Base-by-base conservation (phyloP, 2,888 invertebrate species). In the Acrobasis repandana region DNA sequence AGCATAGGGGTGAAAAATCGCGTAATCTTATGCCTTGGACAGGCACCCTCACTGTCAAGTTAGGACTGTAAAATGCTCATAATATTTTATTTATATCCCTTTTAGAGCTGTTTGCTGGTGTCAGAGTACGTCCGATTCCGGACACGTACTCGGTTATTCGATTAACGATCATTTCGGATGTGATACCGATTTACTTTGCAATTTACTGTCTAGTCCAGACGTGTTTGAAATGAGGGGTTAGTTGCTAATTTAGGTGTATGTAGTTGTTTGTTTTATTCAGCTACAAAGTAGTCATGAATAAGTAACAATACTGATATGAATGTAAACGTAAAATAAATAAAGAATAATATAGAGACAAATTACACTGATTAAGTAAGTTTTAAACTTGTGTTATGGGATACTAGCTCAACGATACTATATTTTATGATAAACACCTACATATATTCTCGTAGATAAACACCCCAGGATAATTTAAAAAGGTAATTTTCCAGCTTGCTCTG, bases 51-150 rank as follows among this genome's bases (percentile, higher is more conserved):
- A 20, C 43, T 43, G 52, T 60, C 60, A 33, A 60, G 60, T 60
- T 46, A 60, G 52, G 52, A 52, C 33, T 60, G 60, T 60, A 54
- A 60, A 60, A 60, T 60, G 60, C 60, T 52, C 60, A 54, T 60
- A 60, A 60, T 60, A 60, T 54, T 33, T 60, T 60, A 60, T 60
- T 60, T 60, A 51, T 51, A 46, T 60, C 60, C 46, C 34, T 60
- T 60, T 52, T 52, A 50, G 58, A 47, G 52, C 52, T 60, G 46
- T 60, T 52, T 60, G 52, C 28, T 28, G 50, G 51, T 51, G 59
- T 59, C 43, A 51, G 59, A 51, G 34, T 54, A 54, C 54, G 54
- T 38, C 38, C 43, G 54, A 54, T 54, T 54, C 54, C 16, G 38
- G 54, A 54, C 54, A 54, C 54, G 54, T 54, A 54, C 8, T 1